These are phyloP conservation scores for Silurus asotus DNA, from an alignment of 2,113 vertebrate species.

Conservation along the genomic window DNA sequence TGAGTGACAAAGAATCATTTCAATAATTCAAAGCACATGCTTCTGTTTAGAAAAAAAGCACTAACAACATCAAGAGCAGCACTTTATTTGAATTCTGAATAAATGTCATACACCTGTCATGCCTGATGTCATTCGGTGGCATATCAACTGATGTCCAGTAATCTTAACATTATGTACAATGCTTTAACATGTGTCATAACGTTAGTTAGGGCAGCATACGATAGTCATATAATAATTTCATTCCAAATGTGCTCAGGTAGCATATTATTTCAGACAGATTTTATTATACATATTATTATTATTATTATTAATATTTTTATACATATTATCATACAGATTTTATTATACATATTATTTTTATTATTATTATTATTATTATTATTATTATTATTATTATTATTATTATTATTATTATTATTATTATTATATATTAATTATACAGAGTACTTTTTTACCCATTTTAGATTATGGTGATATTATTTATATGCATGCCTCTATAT, in stretches of 20 bases:
- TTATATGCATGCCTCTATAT: too few species aligned
- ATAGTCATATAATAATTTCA: not conserved
- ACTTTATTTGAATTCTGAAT: not conserved
- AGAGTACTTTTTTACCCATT: too few species aligned
- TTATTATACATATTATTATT: not conserved
- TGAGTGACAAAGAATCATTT: not conserved
- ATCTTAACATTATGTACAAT: not conserved
- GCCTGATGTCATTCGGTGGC: not conserved
- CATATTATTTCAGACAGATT: not conserved
- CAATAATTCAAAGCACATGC: not conserved
- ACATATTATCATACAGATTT: too few species aligned
- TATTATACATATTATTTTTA: too few species aligned
- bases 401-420: too few species aligned
- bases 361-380: too few species aligned
- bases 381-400: too few species aligned
- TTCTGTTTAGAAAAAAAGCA: not conserved
- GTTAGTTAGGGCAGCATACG: not conserved
- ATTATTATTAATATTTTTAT: too few species aligned
- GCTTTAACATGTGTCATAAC: not conserved
- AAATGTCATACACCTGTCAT: not conserved
- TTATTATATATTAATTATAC: too few species aligned
- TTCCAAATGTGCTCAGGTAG: not conserved
- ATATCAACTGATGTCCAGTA: not conserved
- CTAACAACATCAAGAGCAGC: not conserved
- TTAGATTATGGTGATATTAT: too few species aligned